A percentile compares a stretch with the other conserved stretches of the same genome.
These are phyloP conservation scores for Apostichopus leukothele DNA, from an alignment of 53 echinoderm and acorn worm species.

Conservation along the genomic window DNA sequence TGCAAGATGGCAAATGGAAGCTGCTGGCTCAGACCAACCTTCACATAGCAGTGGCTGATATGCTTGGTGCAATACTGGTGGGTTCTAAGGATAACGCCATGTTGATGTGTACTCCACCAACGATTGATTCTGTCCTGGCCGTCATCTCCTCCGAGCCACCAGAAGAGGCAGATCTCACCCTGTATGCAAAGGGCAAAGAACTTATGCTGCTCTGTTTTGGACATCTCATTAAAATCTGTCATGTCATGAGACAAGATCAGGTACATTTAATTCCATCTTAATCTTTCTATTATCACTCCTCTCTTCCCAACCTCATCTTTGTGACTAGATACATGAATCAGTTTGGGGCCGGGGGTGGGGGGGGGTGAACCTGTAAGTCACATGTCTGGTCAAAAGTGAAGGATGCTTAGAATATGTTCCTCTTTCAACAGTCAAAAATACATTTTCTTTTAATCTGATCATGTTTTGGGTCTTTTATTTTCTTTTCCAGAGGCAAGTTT, in stretches of 20 bases:
- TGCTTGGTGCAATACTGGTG: slow-evolving; percentile 95
- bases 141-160: slow-evolving; percentile 57
- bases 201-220: slow-evolving; percentile 75
- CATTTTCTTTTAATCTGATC: too few relatives aligned
- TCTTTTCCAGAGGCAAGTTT: slow-evolving; percentile 78
- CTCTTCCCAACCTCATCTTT: too few relatives aligned
- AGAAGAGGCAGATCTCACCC: slow-evolving; percentile 43
- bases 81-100: slow-evolving; percentile 92
- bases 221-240: slow-evolving; percentile 82
- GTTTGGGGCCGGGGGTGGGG: too few relatives aligned
- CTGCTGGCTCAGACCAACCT: slow-evolving; percentile 54
- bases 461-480: background rate
- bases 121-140: slow-evolving; percentile 74
- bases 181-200: slow-evolving; percentile 54
- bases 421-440: too few relatives aligned
- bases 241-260: slow-evolving; percentile 78
- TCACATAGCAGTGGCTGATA: slow-evolving; percentile 70
- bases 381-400: too few relatives aligned
- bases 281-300: too few relatives aligned
- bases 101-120: slow-evolving; percentile 79
- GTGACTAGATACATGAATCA: too few relatives aligned
- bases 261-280: slow-evolving; percentile 44
- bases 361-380: too few relatives aligned
- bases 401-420: too few relatives aligned
- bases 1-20: slow-evolving; percentile 67